Evolutionary conservation across 2,888 invertebrate species (phyloP), one percentile per base, ranked within the genome.

Genomic region (Latrodectus hesperus): DNA sequence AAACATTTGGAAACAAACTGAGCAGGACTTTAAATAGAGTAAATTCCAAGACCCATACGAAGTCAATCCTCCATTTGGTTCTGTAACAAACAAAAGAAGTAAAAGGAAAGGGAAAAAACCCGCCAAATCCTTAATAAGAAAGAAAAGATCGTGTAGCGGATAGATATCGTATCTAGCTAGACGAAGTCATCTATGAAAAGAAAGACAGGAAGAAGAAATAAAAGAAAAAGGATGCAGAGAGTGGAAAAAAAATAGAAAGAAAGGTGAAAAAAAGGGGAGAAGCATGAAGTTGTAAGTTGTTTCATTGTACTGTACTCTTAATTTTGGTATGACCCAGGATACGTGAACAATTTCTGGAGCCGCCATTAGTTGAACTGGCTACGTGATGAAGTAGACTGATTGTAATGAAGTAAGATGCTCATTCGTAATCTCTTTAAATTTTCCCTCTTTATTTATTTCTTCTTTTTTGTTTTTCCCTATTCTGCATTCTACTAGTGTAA

Each of bases 341-440:
- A 84, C 84, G 84, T 84, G 84, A 77, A 78, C 77, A 84, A 78
- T 67, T 53, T 55, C 72, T 77, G 38, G 51, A 26, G 55, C 67
- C 72, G 84, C 77, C 78, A 84, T 84, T 84, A 73, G 84, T 72
- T 60, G 71, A 53, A 67, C 77, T 17, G 22, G 55, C 17, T 84
- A 78, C 84, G 77, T 83, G 83, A 83, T 83, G 70, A 76, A 83
- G 76, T 73, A 55, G 65, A 65, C 84, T 84, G 72, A 84, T 84
- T 84, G 84, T 72, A 84, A 78, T 72, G 78, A 78, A 78, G 76
- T 71, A 80, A 65, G 74, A 67, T 75, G 68, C 60, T 55, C 22
- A 65, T 72, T 75, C 67, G 77, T 78, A 84, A 78, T 84, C 77
- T 72, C 73, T 72, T 78, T 67, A 84, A 84, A 84, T 77, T 77